Conservation (phyloP, 2,797 vertebrate genomes). For the Sebastes iracundus region DNA sequence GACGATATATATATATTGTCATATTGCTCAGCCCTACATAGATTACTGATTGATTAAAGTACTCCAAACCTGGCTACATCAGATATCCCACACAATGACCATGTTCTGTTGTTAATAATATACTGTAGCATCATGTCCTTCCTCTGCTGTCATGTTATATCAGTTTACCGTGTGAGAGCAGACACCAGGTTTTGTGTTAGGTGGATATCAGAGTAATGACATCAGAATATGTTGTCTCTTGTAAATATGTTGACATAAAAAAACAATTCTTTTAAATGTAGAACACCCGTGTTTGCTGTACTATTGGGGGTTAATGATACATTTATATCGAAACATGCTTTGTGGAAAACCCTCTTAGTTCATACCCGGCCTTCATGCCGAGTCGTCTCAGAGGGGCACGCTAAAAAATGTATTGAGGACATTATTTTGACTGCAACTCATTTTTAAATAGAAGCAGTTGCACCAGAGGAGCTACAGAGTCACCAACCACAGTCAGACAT, state of each 20-base stretch:
- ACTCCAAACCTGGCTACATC: neutral
- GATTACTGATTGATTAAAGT: neutral
- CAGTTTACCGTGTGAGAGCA: neutral
- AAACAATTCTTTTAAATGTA: neutral
- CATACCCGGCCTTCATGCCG: slow-evolving; percentile 2
- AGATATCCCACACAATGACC: neutral
- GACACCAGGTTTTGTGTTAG: neutral
- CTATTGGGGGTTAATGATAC: neutral
- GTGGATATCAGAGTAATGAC: neutral
- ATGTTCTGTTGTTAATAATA: too few species aligned
- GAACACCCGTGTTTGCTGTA: neutral
- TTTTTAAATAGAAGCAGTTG: slow-evolving; percentile 43
- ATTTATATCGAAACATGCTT: neutral
- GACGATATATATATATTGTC: too few species aligned
- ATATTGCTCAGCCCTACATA: too few species aligned
- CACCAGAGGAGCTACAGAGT: slow-evolving; percentile 25
- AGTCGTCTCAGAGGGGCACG: slow-evolving; percentile 36
- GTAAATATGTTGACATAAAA: neutral
- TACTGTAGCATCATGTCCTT: neutral
- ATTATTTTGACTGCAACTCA: slow-evolving; percentile 44
- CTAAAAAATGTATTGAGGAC: slow-evolving; percentile 64
- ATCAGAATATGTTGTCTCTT: neutral
- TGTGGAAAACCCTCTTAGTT: neutral
- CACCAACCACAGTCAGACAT: slow-evolving; percentile 47
- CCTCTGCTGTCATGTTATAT: neutral